phyloP scores from a whole-genome alignment of 2,888 invertebrate species.

The Bembecia ichneumoniformis region DNA sequence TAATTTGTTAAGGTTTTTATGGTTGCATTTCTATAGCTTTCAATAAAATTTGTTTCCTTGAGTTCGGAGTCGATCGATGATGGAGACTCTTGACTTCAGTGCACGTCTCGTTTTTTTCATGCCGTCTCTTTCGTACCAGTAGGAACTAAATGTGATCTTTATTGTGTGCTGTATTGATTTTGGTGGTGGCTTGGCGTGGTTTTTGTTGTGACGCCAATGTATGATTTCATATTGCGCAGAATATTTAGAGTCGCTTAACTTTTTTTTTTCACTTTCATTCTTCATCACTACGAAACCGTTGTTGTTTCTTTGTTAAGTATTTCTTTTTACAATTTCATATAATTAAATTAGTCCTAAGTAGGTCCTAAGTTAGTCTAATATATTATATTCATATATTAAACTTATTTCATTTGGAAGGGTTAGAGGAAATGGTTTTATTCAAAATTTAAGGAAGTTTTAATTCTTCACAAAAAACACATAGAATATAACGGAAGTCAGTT shows the following conservation, averaged over 20 bases:
- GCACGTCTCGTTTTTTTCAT: conserved; percentile 44
- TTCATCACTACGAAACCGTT: neutral
- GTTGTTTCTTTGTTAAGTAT: neutral
- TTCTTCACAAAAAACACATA: too few relatives aligned
- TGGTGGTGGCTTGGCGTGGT: conserved; percentile 33
- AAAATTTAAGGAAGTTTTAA: too few relatives aligned
- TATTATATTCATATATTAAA: too few relatives aligned
- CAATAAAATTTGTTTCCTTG: conserved; percentile 12
- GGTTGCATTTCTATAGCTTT: conserved; percentile 17
- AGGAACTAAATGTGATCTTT: conserved; percentile 49
- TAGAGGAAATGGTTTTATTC: too few relatives aligned
- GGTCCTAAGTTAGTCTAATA: too few relatives aligned
- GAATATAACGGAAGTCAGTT: too few relatives aligned
- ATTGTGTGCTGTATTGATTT: conserved; percentile 66
- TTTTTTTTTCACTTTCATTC: neutral
- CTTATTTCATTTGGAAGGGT: too few relatives aligned
- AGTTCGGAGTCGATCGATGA: conserved; percentile 55
- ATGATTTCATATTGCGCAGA: neutral
- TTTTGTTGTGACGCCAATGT: conserved; percentile 19
- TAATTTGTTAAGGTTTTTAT: conserved; percentile 20
- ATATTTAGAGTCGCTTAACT: neutral
- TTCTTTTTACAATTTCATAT: too few relatives aligned
- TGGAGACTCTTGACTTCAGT: conserved; percentile 63
- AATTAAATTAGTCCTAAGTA: too few relatives aligned
- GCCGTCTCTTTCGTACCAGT: conserved; percentile 48